phyloP scores from a whole-genome alignment of 2,888 invertebrate genomes.

The Parnassius mnemosyne region DNA sequence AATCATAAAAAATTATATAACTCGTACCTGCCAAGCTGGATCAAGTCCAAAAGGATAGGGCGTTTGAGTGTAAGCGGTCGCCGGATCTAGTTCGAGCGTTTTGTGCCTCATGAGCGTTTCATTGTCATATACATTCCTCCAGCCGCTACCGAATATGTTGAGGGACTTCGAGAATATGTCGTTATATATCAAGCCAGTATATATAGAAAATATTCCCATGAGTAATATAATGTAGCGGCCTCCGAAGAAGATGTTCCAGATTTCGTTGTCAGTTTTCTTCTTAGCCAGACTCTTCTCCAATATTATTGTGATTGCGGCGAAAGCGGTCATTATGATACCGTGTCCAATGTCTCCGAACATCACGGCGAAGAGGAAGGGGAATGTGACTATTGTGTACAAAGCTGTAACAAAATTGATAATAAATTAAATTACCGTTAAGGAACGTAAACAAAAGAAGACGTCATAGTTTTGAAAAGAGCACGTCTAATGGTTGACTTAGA shows the following conservation, averaged over 20 bases:
- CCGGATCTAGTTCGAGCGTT: conserved; percentile 71
- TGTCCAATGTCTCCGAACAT: conserved; percentile 91
- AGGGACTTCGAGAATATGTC: conserved; percentile 86
- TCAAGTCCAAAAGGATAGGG: conserved; percentile 87
- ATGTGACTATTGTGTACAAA: conserved; percentile 86
- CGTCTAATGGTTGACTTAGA: too few relatives aligned
- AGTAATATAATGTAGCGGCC: conserved; percentile 87
- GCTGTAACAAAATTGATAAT: conserved; percentile 69
- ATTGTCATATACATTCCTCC: conserved; percentile 71
- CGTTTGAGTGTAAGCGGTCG: conserved; percentile 53
- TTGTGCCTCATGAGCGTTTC: conserved; percentile 47
- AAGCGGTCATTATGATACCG: conserved; percentile 84
- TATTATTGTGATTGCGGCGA: conserved; percentile 83
- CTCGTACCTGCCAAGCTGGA: conserved; percentile 84
- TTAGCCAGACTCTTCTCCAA: conserved; percentile 81
- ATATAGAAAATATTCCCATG: conserved; percentile 87
- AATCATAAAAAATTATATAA: too few relatives aligned
- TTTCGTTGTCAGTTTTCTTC: conserved; percentile 80
- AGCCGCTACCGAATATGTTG: conserved; percentile 85
- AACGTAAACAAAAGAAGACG: too few relatives aligned
- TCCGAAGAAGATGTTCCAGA: conserved; percentile 86
- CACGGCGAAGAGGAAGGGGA: conserved; percentile 88
- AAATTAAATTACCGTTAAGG: neutral
- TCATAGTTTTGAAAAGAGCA: too few relatives aligned
- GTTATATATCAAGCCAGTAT: conserved; percentile 88